Evolutionary conservation across 2,113 vertebrate genomes (phyloP).

Genomic region (western clawed frog (Xenopus tropicalis)): DNA sequence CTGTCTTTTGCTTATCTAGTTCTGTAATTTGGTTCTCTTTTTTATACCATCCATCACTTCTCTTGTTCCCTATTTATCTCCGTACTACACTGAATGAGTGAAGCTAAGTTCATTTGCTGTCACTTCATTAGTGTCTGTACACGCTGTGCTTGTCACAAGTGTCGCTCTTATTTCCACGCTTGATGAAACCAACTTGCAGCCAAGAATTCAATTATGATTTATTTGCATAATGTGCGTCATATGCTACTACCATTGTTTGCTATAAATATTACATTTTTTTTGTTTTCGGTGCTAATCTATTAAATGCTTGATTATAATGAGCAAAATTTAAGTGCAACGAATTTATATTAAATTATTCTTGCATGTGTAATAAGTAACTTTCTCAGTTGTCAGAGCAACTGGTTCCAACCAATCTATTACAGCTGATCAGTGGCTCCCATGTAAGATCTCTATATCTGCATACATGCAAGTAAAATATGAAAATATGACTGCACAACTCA

Average conservation of each 20-base stretch:
- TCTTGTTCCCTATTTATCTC: slow-evolving; percentile 25
- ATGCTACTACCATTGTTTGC: slow-evolving; percentile 24
- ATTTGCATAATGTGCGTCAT: slow-evolving; percentile 31
- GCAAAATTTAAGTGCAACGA: background rate
- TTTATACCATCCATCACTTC: background rate
- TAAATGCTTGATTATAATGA: slow-evolving; percentile 8
- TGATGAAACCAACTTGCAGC: slow-evolving; percentile 31
- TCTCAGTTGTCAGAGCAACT: background rate
- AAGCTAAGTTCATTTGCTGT: slow-evolving; percentile 37
- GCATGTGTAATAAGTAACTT: slow-evolving; percentile 1
- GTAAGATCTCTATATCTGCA: too few relatives aligned
- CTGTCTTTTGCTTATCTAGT: background rate
- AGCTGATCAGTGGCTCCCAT: too few relatives aligned
- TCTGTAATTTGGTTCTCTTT: background rate
- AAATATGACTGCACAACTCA: too few relatives aligned
- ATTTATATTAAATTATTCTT: background rate
- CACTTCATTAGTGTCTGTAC: slow-evolving; percentile 36
- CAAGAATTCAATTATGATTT: slow-evolving; percentile 31
- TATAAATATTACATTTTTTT: slow-evolving; percentile 15
- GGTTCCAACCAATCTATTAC: background rate
- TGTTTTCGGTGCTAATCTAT: slow-evolving; percentile 1
- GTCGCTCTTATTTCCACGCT: slow-evolving; percentile 41
- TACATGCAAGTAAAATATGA: too few relatives aligned
- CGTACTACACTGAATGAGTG: slow-evolving; percentile 15
- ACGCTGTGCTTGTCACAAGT: slow-evolving; percentile 27